Base-by-base conservation (phyloP, 2,797 vertebrate species). In the Chelmon rostratus region DNA sequence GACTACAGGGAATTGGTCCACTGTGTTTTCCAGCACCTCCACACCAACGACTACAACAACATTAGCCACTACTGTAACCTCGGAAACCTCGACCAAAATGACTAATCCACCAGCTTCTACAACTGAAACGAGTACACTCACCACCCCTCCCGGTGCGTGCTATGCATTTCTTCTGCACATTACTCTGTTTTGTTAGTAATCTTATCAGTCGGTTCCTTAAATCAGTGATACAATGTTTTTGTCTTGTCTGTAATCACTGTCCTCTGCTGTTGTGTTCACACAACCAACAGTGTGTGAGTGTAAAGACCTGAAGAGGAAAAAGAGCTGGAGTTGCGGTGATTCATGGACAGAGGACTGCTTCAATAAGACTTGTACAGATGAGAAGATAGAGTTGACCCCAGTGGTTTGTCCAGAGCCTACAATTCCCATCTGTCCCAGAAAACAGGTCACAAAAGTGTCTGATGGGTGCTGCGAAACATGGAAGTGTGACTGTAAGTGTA, bases 401-500 rank as follows among this genome's bases (percentile, higher is more conserved):
- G 79, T 93, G 33, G 23, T 1, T 53, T 95, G 94, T 78, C 84
- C 86, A 50, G 8, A 37, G 11, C 2, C 38, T 4, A 1, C 1
- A 13, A n/a, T 12, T 8, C 93, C 89, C 9, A 11, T 2, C 10
- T 95, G 95, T 58, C 93, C 93, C 18, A 88, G 92, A 81, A 49
- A 23, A 13, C 61, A 31, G 10, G 19, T 35, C 33, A 42, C 44
- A 31, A 85, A 75, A 6, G 86, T 95, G 21, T 82, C 18, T 1
- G 91, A 94, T 63, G 90, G 86, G 73, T 95, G 94, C 86, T 95
- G 94, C 89, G 75, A 92, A 49, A 86, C 56, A 19, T 90, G 70
- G 79, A 74, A 85, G 54, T 96, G 95, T 88, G 87, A 95, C 76
- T 96, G 95, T 96, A 77, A 94, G 95, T 94, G 23, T 49, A 35